Conservation (phyloP, 92 coral and sea anemone species). For the Epizoanthus stellaris region DNA sequence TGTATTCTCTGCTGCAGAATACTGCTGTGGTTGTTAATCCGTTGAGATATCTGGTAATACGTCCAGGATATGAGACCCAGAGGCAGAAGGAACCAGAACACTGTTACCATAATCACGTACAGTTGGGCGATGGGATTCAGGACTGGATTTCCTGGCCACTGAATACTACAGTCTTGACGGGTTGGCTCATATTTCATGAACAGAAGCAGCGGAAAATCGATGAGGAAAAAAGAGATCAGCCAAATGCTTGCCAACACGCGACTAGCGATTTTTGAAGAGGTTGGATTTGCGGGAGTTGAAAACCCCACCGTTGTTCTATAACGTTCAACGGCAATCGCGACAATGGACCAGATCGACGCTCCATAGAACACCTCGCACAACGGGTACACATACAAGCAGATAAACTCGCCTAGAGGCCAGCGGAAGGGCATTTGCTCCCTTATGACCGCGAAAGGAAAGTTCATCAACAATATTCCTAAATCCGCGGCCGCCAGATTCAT, state of each 20-base stretch:
- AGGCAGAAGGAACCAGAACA: slow-evolving; percentile 34
- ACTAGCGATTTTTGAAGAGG: neutral
- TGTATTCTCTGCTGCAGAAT: slow-evolving; percentile 33
- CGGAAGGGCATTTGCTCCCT: slow-evolving; percentile 49
- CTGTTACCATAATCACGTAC: slow-evolving; percentile 9
- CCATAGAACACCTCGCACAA: slow-evolving; percentile 58
- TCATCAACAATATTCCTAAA: slow-evolving; percentile 56
- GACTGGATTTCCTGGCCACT: slow-evolving; percentile 1
- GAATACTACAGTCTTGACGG: neutral
- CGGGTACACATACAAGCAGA: slow-evolving; percentile 62
- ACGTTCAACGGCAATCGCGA: slow-evolving; percentile 63
- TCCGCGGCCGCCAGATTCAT: slow-evolving; percentile 65
- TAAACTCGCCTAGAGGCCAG: slow-evolving; percentile 69
- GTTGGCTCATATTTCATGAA: slow-evolving; percentile 19
- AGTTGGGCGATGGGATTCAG: slow-evolving; percentile 8
- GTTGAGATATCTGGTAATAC: slow-evolving; percentile 32
- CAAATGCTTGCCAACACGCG: slow-evolving; percentile 11
- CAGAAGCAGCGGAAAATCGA: slow-evolving; percentile 35
- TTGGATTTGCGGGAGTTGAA: neutral
- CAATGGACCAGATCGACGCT: slow-evolving; percentile 67
- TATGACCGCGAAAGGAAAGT: slow-evolving; percentile 45
- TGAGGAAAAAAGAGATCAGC: slow-evolving; percentile 30
- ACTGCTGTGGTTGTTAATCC: slow-evolving; percentile 23
- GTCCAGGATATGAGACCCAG: slow-evolving; percentile 22
- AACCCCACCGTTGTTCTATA: slow-evolving; percentile 54